These are phyloP conservation scores for Megalops cyprinoides DNA, from an alignment of 2,797 vertebrate genomes.

Conservation along the genomic window DNA sequence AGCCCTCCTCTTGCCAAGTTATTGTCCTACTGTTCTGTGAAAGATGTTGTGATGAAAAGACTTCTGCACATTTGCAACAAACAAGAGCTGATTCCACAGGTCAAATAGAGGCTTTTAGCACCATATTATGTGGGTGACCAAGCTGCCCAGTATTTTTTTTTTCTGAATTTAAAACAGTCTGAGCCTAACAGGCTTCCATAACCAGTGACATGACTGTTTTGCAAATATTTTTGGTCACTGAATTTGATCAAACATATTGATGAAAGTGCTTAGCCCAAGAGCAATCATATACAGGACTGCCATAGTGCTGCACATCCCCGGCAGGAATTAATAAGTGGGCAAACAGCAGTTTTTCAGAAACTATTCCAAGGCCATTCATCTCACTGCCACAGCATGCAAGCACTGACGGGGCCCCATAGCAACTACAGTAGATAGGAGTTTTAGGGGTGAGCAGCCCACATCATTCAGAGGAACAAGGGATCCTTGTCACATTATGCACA, in stretches of 20 bases:
- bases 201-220: not conserved
- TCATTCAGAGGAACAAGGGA: not conserved
- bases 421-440: not conserved
- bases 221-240: not conserved
- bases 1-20: no score
- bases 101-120: no score
- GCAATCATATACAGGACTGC: not conserved
- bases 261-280: not conserved
- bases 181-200: not conserved
- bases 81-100: not conserved
- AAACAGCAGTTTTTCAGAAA: not conserved
- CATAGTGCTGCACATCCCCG: not conserved
- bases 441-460: not conserved
- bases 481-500: not conserved
- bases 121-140: not conserved
- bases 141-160: not conserved
- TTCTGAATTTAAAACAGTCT: not conserved
- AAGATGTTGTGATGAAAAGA: not conserved
- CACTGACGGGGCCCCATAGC: not conserved
- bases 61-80: not conserved
- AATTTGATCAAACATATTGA: not conserved
- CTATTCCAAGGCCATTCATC: not conserved
- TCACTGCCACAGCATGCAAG: conserved; percentile 6
- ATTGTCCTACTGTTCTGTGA: not conserved
- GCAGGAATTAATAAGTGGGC: not conserved